Evolutionary conservation across 2,113 vertebrate species (phyloP).

Genomic region (Nycticorax nycticorax): DNA sequence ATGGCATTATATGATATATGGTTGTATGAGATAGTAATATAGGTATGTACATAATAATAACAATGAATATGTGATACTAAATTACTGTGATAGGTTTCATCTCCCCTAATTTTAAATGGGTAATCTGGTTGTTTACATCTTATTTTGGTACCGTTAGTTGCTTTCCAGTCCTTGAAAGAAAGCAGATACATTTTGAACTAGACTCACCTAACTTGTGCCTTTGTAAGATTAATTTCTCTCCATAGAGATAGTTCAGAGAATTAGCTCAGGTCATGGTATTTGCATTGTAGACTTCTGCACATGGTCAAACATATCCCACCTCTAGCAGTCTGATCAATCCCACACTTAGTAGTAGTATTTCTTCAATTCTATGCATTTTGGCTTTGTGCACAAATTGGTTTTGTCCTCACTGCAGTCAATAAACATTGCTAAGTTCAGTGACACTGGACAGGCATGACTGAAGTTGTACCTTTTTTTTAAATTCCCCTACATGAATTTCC

Average conservation of each 20-base stretch:
- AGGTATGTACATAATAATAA: not conserved
- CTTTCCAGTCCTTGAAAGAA: not conserved
- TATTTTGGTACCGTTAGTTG: not conserved
- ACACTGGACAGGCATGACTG: not conserved
- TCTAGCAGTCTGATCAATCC: not conserved
- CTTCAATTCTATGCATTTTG: not conserved
- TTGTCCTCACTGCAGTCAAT: not conserved
- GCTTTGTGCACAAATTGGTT: not conserved
- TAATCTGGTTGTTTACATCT: not conserved
- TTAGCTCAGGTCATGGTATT: not conserved
- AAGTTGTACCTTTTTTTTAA: not conserved
- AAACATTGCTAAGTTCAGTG: not conserved
- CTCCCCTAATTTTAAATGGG: not conserved
- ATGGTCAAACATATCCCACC: not conserved
- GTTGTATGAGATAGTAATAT: not conserved
- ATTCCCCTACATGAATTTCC: not conserved
- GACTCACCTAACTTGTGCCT: not conserved
- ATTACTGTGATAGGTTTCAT: not conserved
- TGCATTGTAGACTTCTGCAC: not conserved
- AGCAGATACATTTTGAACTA: not conserved
- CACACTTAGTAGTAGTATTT: not conserved
- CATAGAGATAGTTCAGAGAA: not conserved
- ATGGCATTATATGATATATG: not conserved
- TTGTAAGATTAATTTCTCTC: not conserved
- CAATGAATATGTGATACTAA: not conserved